phyloP scores from a whole-genome alignment of 2,888 invertebrate genomes.

The Amblyteles armatorius region DNA sequence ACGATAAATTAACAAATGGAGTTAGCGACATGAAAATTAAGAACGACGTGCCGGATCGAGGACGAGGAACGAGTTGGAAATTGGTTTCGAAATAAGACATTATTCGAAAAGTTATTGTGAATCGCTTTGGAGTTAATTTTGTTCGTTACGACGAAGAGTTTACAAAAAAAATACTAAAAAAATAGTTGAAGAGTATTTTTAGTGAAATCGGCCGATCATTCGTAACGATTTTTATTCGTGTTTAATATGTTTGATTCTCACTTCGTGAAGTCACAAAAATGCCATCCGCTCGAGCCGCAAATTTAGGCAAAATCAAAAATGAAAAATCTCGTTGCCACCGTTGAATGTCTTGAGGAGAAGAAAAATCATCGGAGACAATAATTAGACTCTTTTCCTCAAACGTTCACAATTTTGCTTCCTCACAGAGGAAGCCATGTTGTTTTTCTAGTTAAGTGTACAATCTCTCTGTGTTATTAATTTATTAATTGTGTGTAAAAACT shows the following conservation, averaged over 20 bases:
- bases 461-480: no score
- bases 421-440: no score
- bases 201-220: no score
- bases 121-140: neutral
- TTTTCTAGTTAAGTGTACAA: no score
- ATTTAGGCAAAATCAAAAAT: neutral
- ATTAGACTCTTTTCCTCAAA: no score
- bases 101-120: neutral
- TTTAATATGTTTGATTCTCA: neutral
- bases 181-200: neutral
- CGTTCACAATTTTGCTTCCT: no score
- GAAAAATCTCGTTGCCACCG: no score
- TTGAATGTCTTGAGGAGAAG: no score
- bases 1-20: slow-evolving; percentile 21
- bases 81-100: neutral
- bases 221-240: neutral
- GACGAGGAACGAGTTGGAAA: slow-evolving; percentile 13
- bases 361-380: no score
- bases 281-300: neutral
- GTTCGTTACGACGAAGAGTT: neutral
- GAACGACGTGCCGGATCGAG: neutral
- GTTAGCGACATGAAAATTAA: slow-evolving; percentile 12
- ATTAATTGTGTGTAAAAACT: no score
- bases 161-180: neutral
- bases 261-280: neutral